Conservation (phyloP, 2,113 vertebrate genomes). For the Alexandromys fortis region DNA sequence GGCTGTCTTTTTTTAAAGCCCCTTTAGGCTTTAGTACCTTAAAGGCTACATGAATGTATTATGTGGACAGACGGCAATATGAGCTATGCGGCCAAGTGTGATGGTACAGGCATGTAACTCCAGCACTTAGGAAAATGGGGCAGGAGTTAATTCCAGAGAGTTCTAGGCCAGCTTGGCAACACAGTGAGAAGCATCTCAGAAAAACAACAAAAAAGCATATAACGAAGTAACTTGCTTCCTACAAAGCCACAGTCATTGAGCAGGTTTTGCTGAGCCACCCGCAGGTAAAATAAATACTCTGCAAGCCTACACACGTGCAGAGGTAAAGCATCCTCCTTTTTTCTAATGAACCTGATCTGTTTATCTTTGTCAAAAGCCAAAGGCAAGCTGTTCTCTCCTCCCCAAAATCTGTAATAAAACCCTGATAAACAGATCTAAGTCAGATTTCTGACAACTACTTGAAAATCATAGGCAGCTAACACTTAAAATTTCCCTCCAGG, state of each 20-base stretch:
- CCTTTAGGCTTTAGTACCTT: not conserved
- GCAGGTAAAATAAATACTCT: not conserved
- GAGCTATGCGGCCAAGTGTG: not conserved
- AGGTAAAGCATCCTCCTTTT: conserved; percentile 43
- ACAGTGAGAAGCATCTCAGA: not conserved
- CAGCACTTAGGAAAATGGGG: not conserved
- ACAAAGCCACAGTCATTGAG: not conserved
- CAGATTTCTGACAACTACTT: conserved; percentile 63
- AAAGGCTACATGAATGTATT: not conserved
- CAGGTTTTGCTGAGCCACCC: not conserved
- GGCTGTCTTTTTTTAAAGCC: not conserved
- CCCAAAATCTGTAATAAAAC: conserved; percentile 58
- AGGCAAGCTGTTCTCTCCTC: conserved; percentile 72
- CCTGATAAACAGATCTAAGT: conserved; percentile 65
- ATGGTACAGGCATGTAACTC: not conserved
- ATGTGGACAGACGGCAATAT: not conserved
- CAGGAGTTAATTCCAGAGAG: not conserved
- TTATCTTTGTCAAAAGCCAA: conserved; percentile 59
- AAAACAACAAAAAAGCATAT: not conserved
- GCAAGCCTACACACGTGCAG: not conserved
- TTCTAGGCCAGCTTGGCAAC: not conserved
- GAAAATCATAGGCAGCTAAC: conserved; percentile 56
- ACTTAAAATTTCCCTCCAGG: conserved; percentile 59
- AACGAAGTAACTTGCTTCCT: not conserved
- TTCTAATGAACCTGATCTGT: conserved; percentile 63